These are phyloP conservation scores for Ypsolopha sequella DNA, from an alignment of 2,888 invertebrate species.

Conservation along the genomic window DNA sequence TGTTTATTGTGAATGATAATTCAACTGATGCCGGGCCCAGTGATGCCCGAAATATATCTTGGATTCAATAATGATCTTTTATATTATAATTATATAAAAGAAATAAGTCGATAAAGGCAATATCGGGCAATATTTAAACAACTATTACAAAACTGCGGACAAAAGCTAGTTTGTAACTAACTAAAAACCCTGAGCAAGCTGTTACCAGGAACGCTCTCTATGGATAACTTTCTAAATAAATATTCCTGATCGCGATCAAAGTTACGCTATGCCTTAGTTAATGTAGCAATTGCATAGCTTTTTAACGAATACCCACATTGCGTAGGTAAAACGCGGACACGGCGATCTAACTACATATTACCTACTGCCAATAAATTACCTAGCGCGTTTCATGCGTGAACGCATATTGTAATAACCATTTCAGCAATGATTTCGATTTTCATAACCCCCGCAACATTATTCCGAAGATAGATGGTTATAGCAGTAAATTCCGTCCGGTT, in stretches of 20 bases:
- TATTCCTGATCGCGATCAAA: neutral
- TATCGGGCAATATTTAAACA: too few relatives aligned
- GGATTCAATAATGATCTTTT: too few relatives aligned
- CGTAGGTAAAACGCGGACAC: slow-evolving; percentile 3
- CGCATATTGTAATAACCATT: slow-evolving; percentile 3
- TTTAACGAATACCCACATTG: neutral
- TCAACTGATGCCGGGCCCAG: too few relatives aligned
- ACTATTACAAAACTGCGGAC: too few relatives aligned
- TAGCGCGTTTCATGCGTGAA: slow-evolving; percentile 4
- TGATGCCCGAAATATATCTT: too few relatives aligned
- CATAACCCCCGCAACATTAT: neutral
- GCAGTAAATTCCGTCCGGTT: neutral
- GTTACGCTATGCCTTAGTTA: neutral
- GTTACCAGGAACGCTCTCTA: too few relatives aligned
- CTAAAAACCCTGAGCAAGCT: neutral
- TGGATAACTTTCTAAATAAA: neutral
- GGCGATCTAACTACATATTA: neutral
- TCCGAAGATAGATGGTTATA: neutral
- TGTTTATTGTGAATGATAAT: too few relatives aligned
- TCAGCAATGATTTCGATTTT: slow-evolving; percentile 1
- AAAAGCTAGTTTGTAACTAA: neutral
- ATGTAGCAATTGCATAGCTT: neutral
- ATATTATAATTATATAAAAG: too few relatives aligned
- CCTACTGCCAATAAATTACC: slow-evolving; percentile 2
- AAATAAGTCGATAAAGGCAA: too few relatives aligned